Percentiles rank a stretch among this genome's conserved stretches.
These are phyloP conservation scores for Sylvicola fuscatus DNA, from an alignment of 2,888 invertebrate genomes.

Conservation along the genomic window DNA sequence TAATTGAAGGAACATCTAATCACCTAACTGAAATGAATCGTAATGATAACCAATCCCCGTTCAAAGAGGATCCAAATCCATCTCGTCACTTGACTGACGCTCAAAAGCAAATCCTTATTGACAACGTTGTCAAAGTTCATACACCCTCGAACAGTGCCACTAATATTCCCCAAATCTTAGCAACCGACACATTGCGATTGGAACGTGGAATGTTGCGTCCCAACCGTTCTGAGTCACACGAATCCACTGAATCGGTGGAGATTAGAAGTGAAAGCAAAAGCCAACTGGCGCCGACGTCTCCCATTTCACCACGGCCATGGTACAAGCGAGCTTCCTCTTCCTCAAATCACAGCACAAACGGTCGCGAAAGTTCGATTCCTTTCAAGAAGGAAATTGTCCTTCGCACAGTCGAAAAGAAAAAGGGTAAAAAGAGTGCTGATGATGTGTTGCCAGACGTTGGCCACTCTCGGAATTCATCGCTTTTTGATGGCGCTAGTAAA, in stretches of 20 bases:
- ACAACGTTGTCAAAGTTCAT: conserved; percentile 12
- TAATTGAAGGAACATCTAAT: conserved; percentile 6
- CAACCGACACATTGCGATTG: conserved; percentile 4
- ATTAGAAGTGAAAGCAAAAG: conserved; percentile 7
- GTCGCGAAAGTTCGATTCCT: conserved; percentile 12
- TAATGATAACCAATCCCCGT: background rate
- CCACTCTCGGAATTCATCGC: conserved; percentile 27
- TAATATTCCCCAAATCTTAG: background rate
- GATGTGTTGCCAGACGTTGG: conserved; percentile 29
- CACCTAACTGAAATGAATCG: background rate
- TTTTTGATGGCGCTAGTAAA: conserved; percentile 20
- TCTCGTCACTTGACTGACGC: background rate
- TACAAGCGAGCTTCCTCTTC: conserved; percentile 31
- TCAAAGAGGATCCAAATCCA: background rate
- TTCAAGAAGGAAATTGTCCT: conserved; percentile 11
- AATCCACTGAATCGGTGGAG: conserved; percentile 4
- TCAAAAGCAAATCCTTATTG: conserved; percentile 10
- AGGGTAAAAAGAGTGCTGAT: conserved; percentile 20
- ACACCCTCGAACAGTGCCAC: conserved; percentile 10
- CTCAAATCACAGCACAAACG: conserved; percentile 7
- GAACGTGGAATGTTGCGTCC: conserved; percentile 6
- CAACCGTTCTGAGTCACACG: background rate
- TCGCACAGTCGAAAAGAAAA: conserved; percentile 15
- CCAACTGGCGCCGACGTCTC: conserved; percentile 13
- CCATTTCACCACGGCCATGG: conserved; percentile 38